Evolutionary conservation across 1,140 invertebrate genomes (phyloP).

Genomic region (Melipona quadrifasciata): DNA sequence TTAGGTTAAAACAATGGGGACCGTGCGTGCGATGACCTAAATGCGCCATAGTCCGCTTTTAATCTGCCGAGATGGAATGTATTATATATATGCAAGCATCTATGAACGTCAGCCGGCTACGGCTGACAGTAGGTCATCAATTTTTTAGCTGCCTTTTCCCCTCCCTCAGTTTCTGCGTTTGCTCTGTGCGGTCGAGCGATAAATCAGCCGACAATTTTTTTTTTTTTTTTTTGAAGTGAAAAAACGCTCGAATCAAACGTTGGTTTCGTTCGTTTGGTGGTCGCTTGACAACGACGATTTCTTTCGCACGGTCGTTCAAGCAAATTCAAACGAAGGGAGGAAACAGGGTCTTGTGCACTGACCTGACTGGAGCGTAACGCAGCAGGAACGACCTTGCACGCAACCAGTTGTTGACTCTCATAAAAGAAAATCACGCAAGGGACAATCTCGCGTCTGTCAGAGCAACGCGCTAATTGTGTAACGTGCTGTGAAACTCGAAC

Average conservation of each 20-base stretch:
- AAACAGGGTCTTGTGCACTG: neutral
- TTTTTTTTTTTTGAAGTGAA: neutral
- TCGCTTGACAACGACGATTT: neutral
- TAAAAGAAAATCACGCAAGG: constrained; percentile 11
- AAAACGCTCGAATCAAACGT: neutral
- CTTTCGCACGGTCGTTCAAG: neutral
- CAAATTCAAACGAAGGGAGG: neutral
- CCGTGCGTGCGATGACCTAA: constrained; percentile 46
- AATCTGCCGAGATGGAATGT: constrained; percentile 45
- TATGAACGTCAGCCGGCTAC: constrained; percentile 30
- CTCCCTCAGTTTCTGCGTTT: neutral
- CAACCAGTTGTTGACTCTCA: constrained; percentile 4
- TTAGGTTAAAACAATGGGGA: constrained; percentile 43
- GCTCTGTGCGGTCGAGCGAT: neutral
- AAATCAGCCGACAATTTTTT: neutral
- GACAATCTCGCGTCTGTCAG: neutral
- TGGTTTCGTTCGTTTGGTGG: neutral
- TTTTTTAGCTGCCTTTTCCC: constrained; percentile 3
- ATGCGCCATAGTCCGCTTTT: constrained; percentile 51
- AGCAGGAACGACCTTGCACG: neutral
- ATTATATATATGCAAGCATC: constrained; percentile 33
- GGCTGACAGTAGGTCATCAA: constrained; percentile 4
- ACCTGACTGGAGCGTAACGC: neutral
- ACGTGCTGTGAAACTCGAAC: neutral
- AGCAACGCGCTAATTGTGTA: constrained; percentile 14